Evolutionary conservation across 2,888 invertebrate species (phyloP), one percentile per base, ranked within the genome.

Genomic region (Trichogramma evanescens): DNA sequence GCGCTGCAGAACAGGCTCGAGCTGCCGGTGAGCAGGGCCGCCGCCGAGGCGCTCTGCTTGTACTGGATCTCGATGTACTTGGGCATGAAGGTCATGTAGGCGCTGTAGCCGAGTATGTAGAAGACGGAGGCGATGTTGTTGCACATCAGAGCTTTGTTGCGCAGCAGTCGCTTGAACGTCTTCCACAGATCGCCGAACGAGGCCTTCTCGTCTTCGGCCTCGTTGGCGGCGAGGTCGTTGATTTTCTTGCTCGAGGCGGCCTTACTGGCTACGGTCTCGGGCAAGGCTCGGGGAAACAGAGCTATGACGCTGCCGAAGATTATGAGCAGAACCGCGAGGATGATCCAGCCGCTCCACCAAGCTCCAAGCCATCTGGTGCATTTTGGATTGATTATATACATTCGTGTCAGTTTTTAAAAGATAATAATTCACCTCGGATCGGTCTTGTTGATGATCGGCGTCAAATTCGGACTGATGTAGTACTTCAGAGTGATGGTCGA

Each of bases 31-130:
- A 89, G 85, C 65, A 90, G 80, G 66, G 88, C 89, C 0, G 91
- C 88, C 6, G 84, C 83, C 0, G 89, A 86, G 0, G 91, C 89
- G 5, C 89, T 87, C 68, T 88, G 86, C 59, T 85, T 82, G 75
- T 89, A 92, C 75, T 90, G 89, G 0, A 88, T 89, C 77, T 92
- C 91, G 64, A 92, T 88, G 71, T 90, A 90, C 74, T 91, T 91
- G 0, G 91, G 89, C 74, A 90, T 83, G 71, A 89, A 91, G 52
- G 89, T 88, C 84, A 89, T 89, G 70, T 88, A 89, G 0, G 89
- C 89, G 79, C 86, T 85, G 71, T 86, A 86, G 1, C 87, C 87
- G 70, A 87, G 80, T 61, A 88, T 82, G 69, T 89, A 89, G 70
- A 88, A 88, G 8, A 89, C 85, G 13, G 87, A 84, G 0, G 89